Evolutionary conservation across 2,113 vertebrate genomes (phyloP).

Genomic region (Todiramphus saurophagus): DNA sequence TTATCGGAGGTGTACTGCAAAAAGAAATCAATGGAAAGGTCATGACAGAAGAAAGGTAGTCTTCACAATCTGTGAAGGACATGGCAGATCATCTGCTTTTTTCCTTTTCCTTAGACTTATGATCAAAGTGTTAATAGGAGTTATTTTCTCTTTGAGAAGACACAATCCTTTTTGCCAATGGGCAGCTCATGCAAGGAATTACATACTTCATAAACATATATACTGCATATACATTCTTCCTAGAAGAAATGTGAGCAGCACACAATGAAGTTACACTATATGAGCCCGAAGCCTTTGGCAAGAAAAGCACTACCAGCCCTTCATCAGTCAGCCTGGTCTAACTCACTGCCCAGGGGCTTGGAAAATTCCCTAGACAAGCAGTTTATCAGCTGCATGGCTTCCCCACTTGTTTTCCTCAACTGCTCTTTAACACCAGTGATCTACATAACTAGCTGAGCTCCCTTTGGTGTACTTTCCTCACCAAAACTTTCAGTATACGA

Average conservation of each 20-base stretch:
- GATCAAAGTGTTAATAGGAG: too few relatives aligned
- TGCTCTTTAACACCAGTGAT: neutral
- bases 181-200: neutral
- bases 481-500: neutral
- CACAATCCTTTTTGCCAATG: too few relatives aligned
- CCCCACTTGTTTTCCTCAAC: neutral
- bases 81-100: neutral
- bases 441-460: neutral
- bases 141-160: too few relatives aligned
- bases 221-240: neutral
- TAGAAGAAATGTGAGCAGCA: neutral
- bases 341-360: neutral
- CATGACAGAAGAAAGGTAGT: too few relatives aligned
- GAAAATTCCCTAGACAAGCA: neutral
- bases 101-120: too few relatives aligned
- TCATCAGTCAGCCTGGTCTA: neutral
- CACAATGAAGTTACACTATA: neutral
- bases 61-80: neutral
- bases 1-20: too few relatives aligned
- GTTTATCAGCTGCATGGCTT: neutral
- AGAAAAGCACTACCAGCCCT: neutral
- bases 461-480: neutral
- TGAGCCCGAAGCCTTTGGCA: neutral
- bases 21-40: too few relatives aligned
- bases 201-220: neutral